Evolutionary conservation across 2,888 invertebrate genomes (phyloP), one percentile per base, ranked within the genome.

Genomic region (Tiliacea citrago): DNA sequence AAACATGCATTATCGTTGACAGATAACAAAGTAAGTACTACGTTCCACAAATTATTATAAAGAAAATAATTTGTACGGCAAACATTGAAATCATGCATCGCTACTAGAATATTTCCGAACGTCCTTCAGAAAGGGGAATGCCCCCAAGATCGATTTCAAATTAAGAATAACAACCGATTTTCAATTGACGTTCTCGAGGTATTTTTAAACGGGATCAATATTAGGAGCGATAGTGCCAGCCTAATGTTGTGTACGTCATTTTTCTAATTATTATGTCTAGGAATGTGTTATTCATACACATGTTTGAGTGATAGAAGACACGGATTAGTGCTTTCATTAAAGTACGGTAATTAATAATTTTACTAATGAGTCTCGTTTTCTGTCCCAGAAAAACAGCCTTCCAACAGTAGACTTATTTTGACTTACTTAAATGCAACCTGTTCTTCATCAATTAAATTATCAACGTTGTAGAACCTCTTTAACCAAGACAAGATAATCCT

Each of bases 91-190:
- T 71, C 60, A 66, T 65, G 58, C 24, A 35, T 42, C 45, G 35
- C 58, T 29, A 42, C 39, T 77, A 60, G 51, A 57, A 68, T 68
- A 70, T 75, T 60, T 61, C 53, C 55, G n/a, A 68, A 62, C 77
- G 86, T 87, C 88, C 88, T 90, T 85, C 73, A 45, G 39, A 35
- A 69, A 79, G 87, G 88, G 68, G 88, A 86, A 77, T 81, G 90
- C 80, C 73, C 88, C 76, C 77, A 53, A 77, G 73, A 84, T 82
- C 63, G 72, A 84, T 82, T 81, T 73, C 47, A 68, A 79, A 78
- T 75, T 68, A 66, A 72, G 71, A 79, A 78, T 67, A 60, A 72
- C 66, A 79, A 45, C 12, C 57, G 60, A 79, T 69, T 78, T 67
- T 70, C 49, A 1, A 58, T 57, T 53, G 67, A 55, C 29, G 24